A percentile compares a stretch with the other conserved stretches of the same genome.
Evolutionary conservation across 1,140 invertebrate genomes (phyloP).

Genomic region (Cydia fagiglandana): DNA sequence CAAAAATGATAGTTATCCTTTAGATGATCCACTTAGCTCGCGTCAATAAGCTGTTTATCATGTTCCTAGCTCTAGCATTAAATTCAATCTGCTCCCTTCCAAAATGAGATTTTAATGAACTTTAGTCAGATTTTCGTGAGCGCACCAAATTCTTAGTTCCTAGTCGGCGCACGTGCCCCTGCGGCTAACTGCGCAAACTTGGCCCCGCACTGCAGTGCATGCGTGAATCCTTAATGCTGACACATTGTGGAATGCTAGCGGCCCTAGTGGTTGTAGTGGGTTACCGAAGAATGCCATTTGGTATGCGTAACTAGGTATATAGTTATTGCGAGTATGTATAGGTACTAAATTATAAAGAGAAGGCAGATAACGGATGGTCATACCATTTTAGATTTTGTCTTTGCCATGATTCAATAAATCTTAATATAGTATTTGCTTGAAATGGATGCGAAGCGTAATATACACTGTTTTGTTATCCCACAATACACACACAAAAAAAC

Average conservation of each 20-base stretch:
- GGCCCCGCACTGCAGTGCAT: conserved; percentile 13
- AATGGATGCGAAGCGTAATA: too few relatives aligned
- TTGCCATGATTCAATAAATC: too few relatives aligned
- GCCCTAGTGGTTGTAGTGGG: background rate
- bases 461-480: too few relatives aligned
- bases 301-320: background rate
- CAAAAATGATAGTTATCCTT: too few relatives aligned
- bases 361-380: background rate
- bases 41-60: too few relatives aligned
- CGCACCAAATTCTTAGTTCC: background rate
- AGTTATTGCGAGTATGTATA: too few relatives aligned
- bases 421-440: too few relatives aligned
- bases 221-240: conserved; percentile 13
- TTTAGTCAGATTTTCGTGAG: conserved; percentile 6
- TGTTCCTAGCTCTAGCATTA: background rate
- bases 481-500: too few relatives aligned
- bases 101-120: conserved; percentile 10
- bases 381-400: background rate
- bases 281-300: background rate
- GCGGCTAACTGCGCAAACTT: conserved; percentile 8
- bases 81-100: background rate
- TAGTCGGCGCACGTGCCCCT: conserved; percentile 1
- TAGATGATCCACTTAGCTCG: too few relatives aligned
- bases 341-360: background rate
- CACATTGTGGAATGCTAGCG: background rate